Conservation (phyloP, 2,888 invertebrate genomes). For the Dolomedes plantarius region DNA sequence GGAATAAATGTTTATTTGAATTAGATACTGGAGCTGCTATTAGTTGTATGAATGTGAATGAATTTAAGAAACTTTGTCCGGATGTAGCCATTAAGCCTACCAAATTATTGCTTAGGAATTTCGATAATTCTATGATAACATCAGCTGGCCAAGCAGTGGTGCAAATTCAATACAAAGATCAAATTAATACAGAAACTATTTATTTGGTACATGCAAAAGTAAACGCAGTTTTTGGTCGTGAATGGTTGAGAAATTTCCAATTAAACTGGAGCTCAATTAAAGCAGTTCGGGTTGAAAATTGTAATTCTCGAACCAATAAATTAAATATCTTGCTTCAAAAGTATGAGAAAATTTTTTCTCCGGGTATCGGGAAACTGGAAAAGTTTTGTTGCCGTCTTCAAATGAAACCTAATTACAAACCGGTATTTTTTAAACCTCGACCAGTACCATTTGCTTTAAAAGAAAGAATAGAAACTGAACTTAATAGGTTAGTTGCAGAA, state of each 20-base stretch:
- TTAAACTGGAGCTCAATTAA: conserved; percentile 44
- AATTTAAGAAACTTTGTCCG: conserved; percentile 47
- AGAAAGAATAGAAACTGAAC: conserved; percentile 67
- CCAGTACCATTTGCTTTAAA: conserved; percentile 51
- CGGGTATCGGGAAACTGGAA: conserved; percentile 44
- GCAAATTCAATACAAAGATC: conserved; percentile 38
- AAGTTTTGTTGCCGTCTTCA: conserved; percentile 52
- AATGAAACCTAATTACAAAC: conserved; percentile 54
- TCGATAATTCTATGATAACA: conserved; percentile 44
- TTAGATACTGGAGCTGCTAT: conserved; percentile 32
- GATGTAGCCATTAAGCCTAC: conserved; percentile 42
- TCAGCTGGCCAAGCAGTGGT: conserved; percentile 37
- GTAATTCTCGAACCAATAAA: conserved; percentile 51
- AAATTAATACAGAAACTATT: conserved; percentile 37
- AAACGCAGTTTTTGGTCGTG: conserved; percentile 41
- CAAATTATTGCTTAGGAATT: conserved; percentile 40
- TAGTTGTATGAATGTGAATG: conserved; percentile 41
- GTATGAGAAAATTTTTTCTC: conserved; percentile 46
- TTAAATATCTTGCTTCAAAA: conserved; percentile 50
- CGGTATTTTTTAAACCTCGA: conserved; percentile 51
- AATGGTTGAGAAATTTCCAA: conserved; percentile 40
- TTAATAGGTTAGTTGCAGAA: conserved; percentile 75
- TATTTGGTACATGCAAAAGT: conserved; percentile 49
- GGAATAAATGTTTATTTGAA: no score
- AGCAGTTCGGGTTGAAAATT: conserved; percentile 47